Percentiles rank a stretch among this genome's conserved stretches.
phyloP scores from a whole-genome alignment of 2,797 vertebrate genomes.

The Macropus fuliginosus region DNA sequence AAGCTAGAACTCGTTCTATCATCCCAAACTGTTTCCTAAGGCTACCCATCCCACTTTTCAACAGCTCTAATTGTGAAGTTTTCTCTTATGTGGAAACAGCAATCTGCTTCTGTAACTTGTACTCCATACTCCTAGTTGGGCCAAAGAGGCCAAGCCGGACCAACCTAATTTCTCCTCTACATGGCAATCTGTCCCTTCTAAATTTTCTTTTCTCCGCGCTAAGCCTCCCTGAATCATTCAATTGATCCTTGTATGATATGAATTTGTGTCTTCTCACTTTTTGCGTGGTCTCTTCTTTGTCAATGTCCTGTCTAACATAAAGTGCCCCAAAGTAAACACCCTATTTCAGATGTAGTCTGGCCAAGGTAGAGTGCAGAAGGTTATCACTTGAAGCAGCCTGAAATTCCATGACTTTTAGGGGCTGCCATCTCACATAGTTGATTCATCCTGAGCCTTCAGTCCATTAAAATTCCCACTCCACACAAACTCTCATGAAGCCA shows the following conservation, averaged over 20 bases:
- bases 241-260: not conserved
- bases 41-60: not conserved
- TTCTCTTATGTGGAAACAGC: not conserved
- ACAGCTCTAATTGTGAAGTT: not conserved
- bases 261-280: not conserved
- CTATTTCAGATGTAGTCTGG: not conserved
- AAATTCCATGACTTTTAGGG: not conserved
- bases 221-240: not conserved
- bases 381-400: not conserved
- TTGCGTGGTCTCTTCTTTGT: not conserved
- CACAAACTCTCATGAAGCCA: not conserved
- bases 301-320: not conserved
- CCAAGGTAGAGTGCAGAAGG: not conserved
- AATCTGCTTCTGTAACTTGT: not conserved
- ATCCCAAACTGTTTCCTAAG: not conserved
- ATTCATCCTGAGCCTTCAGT: not conserved
- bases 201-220: not conserved
- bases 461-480: not conserved
- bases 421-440: not conserved
- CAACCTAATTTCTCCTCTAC: not conserved
- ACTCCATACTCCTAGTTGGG: not conserved
- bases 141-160: too few relatives aligned
- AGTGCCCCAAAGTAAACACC: not conserved
- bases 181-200: not conserved
- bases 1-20: not conserved